Base-by-base conservation (phyloP, 1,140 invertebrate species). In the Drosophila littoralis region DNA sequence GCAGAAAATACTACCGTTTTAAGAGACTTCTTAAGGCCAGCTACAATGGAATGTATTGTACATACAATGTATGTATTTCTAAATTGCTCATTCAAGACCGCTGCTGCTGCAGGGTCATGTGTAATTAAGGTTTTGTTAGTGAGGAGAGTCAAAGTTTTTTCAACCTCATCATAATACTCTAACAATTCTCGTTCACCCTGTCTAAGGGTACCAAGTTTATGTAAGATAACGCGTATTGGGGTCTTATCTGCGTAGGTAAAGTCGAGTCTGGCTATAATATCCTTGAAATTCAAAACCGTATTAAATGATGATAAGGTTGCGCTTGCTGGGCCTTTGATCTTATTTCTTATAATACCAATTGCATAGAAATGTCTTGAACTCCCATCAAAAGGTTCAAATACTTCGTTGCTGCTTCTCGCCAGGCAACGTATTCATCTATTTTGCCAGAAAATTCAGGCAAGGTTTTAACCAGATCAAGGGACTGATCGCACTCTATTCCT, bases 401-500 rank as follows among this genome's bases (percentile, higher is more conserved):
- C 22, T 7, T 48, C 45, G 6, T 48, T 28, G 17, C 45, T 10
- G 17, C 45, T 48, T 48, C 45, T 28, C 43, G 43, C 43, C 43
- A 45, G 1, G 13, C 10, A 17, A 45, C 13, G 8, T 45, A 45
- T 45, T 45, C 13, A 1, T 45, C 13, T 17, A 22, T 22, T 22
- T 45, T 45, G 17, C 38, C 36, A 32, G 6, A 42, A 15, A 58
- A 58, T 32, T 58, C 54, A 1, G 54, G 38, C 10, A 58, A 42
- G 40, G 38, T n/a, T 58, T 58, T 59, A 9, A 59, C 42, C 22
- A 43, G 12, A 33, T 32, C 57, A 9, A 59, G 28, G 12, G 57
- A n/a, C 32, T 59, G 28, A 12, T 59, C 57, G 13, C 57, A 59
- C 13, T 13, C 10, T 32, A 58, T 15, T 45, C 28, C 40, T 6